A percentile compares a stretch with the other conserved stretches of the same genome.
phyloP scores from a whole-genome alignment of 2,888 invertebrate species.

The Eilema depressum region DNA sequence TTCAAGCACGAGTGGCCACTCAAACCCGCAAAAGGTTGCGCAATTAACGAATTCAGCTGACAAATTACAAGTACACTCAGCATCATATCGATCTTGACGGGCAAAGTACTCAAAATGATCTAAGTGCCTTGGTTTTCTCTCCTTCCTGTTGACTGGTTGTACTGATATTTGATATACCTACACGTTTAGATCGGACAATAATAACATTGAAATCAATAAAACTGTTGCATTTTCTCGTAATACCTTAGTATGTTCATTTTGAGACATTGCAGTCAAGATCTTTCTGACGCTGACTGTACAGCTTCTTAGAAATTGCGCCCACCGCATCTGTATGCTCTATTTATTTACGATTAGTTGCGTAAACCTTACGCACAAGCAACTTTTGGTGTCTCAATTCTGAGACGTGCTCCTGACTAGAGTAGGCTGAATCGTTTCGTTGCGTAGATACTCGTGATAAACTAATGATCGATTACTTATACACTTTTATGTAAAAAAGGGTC shows the following conservation, averaged over 20 bases:
- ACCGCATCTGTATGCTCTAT: slow-evolving; percentile 65
- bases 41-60: slow-evolving; percentile 57
- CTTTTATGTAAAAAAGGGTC: not conserved
- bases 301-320: slow-evolving; percentile 59
- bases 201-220: too few relatives aligned
- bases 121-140: too few relatives aligned
- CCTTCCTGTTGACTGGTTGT: too few relatives aligned
- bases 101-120: too few relatives aligned
- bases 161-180: too few relatives aligned
- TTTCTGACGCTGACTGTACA: too few relatives aligned
- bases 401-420: slow-evolving; percentile 61
- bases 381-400: slow-evolving; percentile 67
- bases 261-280: too few relatives aligned
- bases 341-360: slow-evolving; percentile 57
- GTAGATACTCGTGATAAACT: slow-evolving; percentile 49
- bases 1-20: slow-evolving; percentile 57
- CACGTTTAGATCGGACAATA: too few relatives aligned
- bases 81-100: too few relatives aligned
- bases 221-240: too few relatives aligned
- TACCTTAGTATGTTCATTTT: too few relatives aligned
- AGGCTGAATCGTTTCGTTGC: slow-evolving; percentile 62
- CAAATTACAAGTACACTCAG: slow-evolving; percentile 42
- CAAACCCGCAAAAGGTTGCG: slow-evolving; percentile 46
- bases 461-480: slow-evolving; percentile 27
- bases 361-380: slow-evolving; percentile 65